Evolutionary conservation across 1,140 invertebrate species (phyloP).

Genomic region (Zaprionus kolodkinae): DNA sequence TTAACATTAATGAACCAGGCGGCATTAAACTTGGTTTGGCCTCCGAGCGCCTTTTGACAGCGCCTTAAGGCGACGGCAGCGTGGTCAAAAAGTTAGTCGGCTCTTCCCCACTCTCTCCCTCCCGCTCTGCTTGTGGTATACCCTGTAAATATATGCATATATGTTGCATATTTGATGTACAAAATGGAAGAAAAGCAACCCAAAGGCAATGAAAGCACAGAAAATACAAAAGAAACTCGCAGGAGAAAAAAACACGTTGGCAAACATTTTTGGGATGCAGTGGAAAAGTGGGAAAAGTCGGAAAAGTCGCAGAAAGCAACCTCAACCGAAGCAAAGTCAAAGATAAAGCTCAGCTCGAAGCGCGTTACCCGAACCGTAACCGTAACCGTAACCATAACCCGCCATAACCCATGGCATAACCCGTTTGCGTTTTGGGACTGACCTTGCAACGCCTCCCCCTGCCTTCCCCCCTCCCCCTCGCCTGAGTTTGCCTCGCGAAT

Average conservation of each 20-base stretch:
- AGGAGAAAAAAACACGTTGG: slow-evolving; percentile 4
- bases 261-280: slow-evolving; percentile 46
- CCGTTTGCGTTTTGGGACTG: slow-evolving; percentile 12
- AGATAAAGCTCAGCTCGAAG: not conserved
- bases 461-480: not conserved
- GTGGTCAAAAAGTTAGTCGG: slow-evolving; percentile 33
- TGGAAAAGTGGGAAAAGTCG: not conserved
- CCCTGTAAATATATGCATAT: slow-evolving; percentile 17
- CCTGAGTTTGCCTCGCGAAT: slow-evolving; percentile 41
- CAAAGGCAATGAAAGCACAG: not conserved
- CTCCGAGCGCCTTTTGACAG: slow-evolving; percentile 26
- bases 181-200: not conserved
- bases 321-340: slow-evolving; percentile 1
- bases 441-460: slow-evolving; percentile 12
- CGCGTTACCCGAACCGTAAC: slow-evolving; percentile 3
- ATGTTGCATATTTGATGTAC: not conserved
- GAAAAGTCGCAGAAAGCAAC: not conserved
- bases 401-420: slow-evolving; percentile 23
- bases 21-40: slow-evolving; percentile 40
- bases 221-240: slow-evolving; percentile 5
- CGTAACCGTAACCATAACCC: slow-evolving; percentile 26
- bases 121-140: not conserved
- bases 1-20: slow-evolving; percentile 51
- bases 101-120: not conserved
- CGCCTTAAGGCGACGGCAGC: not conserved